Percentiles rank a stretch among this genome's conserved stretches.
Conservation (phyloP, 2,797 vertebrate species). For the Pseudochirops cupreus region DNA sequence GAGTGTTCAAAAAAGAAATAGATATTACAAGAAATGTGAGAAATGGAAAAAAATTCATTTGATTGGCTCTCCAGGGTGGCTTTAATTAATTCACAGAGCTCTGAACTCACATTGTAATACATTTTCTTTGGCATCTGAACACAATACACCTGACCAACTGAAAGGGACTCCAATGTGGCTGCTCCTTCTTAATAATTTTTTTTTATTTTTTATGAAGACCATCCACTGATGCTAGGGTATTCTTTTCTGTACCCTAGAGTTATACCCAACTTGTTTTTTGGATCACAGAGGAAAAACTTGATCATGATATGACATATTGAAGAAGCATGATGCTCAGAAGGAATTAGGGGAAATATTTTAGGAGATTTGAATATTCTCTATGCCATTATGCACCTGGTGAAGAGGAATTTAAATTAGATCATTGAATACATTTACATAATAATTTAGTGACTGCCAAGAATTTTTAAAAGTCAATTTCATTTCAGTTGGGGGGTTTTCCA, state of each 20-base stretch:
- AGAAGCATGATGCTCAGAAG: constrained; percentile 23
- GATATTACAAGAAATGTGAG: constrained; percentile 21
- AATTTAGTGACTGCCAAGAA: not conserved
- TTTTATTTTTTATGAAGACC: not conserved
- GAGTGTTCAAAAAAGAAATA: constrained; percentile 51
- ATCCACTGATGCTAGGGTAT: not conserved
- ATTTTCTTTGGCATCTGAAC: constrained; percentile 39
- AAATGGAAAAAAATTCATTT: constrained; percentile 37
- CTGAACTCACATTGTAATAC: not conserved
- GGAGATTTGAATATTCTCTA: constrained; percentile 50
- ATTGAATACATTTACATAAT: constrained; percentile 13
- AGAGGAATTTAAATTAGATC: constrained; percentile 12
- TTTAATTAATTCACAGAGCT: constrained; percentile 18
- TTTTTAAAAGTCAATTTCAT: constrained; percentile 5
- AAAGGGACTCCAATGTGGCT: not conserved
- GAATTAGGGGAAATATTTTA: constrained; percentile 46
- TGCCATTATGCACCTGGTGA: constrained; percentile 15
- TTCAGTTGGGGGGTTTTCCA: not conserved
- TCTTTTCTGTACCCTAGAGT: not conserved
- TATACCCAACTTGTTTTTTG: constrained; percentile 39
- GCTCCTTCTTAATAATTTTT: not conserved
- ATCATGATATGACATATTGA: constrained; percentile 30
- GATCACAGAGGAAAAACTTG: constrained; percentile 37
- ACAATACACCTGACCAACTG: not conserved
- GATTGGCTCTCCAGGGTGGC: constrained; percentile 34